These are phyloP conservation scores for Rostratula benghalensis DNA, from an alignment of 2,113 vertebrate genomes.

Conservation along the genomic window DNA sequence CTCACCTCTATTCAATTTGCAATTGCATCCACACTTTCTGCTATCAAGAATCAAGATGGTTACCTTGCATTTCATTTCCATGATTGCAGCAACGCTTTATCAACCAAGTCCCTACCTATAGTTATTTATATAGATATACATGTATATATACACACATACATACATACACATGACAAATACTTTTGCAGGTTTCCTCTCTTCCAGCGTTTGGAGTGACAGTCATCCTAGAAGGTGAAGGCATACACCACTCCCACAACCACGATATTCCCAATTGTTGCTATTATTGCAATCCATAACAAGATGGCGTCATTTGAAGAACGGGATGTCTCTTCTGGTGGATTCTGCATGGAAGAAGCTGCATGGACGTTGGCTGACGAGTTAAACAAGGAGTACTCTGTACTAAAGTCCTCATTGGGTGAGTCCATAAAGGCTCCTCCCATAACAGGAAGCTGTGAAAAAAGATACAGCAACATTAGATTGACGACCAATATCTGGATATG, in stretches of 20 bases:
- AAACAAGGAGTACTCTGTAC: slow-evolving; percentile 93
- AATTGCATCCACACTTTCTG: background rate
- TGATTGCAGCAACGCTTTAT: background rate
- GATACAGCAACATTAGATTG: slow-evolving; percentile 16
- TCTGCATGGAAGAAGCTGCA: slow-evolving; percentile 79
- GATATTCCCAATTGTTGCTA: slow-evolving; percentile 97
- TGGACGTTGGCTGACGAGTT: slow-evolving; percentile 94
- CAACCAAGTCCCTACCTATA: slow-evolving; percentile 13
- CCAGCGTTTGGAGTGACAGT: background rate
- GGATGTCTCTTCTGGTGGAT: slow-evolving; percentile 84
- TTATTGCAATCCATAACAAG: slow-evolving; percentile 96
- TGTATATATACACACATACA: slow-evolving; percentile 55
- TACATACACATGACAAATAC: background rate
- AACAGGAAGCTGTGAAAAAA: slow-evolving; percentile 89
- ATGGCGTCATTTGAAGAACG: slow-evolving; percentile 92
- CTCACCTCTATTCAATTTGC: background rate
- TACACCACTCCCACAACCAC: slow-evolving; percentile 97
- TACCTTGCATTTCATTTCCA: background rate
- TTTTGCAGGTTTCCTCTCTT: background rate
- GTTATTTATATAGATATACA: slow-evolving; percentile 64
- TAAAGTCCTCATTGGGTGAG: slow-evolving; percentile 94
- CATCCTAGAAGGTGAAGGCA: slow-evolving; percentile 92
- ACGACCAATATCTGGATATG: background rate
- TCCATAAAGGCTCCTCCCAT: slow-evolving; percentile 99
- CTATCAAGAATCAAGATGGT: background rate